Percentiles rank a stretch among this genome's conserved stretches.
phyloP scores from a whole-genome alignment of 2,888 invertebrate species.

The Ernsta delagoae region DNA sequence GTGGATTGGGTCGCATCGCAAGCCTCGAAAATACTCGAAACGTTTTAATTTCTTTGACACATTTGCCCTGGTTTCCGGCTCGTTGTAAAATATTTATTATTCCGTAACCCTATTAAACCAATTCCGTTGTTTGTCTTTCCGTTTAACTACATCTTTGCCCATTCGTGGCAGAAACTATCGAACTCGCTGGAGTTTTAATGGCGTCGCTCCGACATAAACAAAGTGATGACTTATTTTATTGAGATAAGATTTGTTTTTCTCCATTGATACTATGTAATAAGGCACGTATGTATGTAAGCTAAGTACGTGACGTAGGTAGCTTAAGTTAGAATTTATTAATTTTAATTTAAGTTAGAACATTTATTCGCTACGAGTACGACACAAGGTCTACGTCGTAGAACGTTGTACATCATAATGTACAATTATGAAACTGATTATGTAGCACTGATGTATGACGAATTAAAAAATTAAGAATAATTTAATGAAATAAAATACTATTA shows the following conservation, averaged over 20 bases:
- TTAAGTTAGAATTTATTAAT: too few species aligned
- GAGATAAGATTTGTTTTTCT: not conserved
- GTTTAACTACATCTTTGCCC: constrained; percentile 6
- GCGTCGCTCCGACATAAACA: not conserved
- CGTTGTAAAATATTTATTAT: constrained; percentile 16
- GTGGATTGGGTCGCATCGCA: constrained; percentile 22
- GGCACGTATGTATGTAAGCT: too few species aligned
- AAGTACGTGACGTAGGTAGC: too few species aligned
- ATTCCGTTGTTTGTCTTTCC: constrained; percentile 14
- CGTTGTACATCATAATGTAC: too few species aligned
- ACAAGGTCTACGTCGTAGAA: too few species aligned
- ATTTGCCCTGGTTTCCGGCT: not conserved
- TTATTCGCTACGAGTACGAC: too few species aligned
- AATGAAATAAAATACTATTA: too few species aligned
- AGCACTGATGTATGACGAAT: too few species aligned
- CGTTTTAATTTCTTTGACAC: constrained; percentile 8
- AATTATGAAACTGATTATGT: too few species aligned
- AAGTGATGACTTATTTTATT: constrained; percentile 1
- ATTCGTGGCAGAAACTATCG: not conserved
- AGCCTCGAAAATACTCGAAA: constrained; percentile 7
- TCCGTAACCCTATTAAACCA: constrained; percentile 13
- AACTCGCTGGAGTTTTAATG: not conserved
- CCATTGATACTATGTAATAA: not conserved
- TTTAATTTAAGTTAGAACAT: too few species aligned
- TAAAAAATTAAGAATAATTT: too few species aligned